phyloP scores from a whole-genome alignment of 1,140 invertebrate species.

The Drosophila ercepeae region DNA sequence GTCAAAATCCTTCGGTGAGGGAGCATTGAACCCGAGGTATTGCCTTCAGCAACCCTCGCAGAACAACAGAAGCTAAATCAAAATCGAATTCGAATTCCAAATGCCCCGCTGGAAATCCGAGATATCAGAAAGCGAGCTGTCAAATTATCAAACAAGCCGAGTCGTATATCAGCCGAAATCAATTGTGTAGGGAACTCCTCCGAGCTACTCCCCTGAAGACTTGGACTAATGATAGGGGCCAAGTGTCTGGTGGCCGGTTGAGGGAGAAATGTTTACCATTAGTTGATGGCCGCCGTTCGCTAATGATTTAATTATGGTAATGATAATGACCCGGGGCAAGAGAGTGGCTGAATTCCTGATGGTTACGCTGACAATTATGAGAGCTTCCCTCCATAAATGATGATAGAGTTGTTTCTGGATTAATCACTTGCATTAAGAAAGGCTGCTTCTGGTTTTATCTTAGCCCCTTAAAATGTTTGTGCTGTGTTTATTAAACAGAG shows the following conservation, averaged over 20 bases:
- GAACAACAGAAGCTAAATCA: conserved; percentile 25
- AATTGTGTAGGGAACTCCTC: conserved; percentile 49
- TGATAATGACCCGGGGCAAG: conserved; percentile 41
- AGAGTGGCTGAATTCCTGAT: conserved; percentile 6
- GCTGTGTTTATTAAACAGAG: not conserved
- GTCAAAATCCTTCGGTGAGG: conserved; percentile 38
- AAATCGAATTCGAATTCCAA: conserved; percentile 31
- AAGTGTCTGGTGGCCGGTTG: not conserved
- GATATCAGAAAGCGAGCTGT: conserved; percentile 75
- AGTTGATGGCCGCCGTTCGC: conserved; percentile 36
- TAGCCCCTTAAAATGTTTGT: too few species aligned
- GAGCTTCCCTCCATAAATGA: not conserved
- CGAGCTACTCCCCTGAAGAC: conserved; percentile 45
- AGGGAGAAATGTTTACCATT: conserved; percentile 30
- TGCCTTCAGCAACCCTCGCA: conserved; percentile 47
- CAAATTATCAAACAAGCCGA: conserved; percentile 66
- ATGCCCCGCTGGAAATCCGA: conserved; percentile 56
- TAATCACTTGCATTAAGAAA: not conserved
- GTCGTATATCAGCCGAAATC: conserved; percentile 52
- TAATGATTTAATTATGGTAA: conserved; percentile 81
- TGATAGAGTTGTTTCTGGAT: not conserved
- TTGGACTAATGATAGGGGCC: conserved; percentile 73
- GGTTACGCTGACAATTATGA: not conserved
- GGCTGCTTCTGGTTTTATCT: too few species aligned
- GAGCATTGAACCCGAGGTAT: conserved; percentile 63